These are phyloP conservation scores for Peromyscus aztecus DNA, from an alignment of 2,797 vertebrate genomes.

Conservation along the genomic window DNA sequence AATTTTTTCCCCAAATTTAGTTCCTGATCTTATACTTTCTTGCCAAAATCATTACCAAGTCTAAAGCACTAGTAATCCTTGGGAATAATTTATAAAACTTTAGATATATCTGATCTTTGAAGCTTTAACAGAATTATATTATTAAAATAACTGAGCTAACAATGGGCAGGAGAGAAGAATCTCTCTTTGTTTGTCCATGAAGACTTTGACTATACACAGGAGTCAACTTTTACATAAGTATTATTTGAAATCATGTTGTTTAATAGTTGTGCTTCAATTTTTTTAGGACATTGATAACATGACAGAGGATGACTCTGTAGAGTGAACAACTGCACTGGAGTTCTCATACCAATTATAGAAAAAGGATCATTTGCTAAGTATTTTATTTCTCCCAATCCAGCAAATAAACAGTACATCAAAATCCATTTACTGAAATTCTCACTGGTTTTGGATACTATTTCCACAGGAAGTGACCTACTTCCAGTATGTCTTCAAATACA, in stretches of 20 bases:
- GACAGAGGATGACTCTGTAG: not conserved
- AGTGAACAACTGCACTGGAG: not conserved
- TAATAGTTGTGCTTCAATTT: not conserved
- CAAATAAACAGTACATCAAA: not conserved
- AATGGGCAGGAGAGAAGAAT: not conserved
- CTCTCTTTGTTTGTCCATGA: not conserved
- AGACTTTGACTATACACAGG: not conserved
- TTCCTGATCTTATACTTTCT: not conserved
- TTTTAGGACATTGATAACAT: not conserved
- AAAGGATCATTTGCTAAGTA: not conserved
- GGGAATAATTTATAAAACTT: not conserved
- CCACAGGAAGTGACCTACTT: not conserved
- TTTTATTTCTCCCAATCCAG: not conserved
- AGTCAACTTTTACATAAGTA: not conserved
- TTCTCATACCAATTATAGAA: not conserved
- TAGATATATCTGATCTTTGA: not conserved
- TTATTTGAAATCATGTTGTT: not conserved
- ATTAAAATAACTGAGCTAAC: not conserved
- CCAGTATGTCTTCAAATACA: not conserved
- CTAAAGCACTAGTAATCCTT: not conserved
- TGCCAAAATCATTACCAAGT: not conserved
- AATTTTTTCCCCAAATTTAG: not conserved
- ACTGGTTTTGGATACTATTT: not conserved
- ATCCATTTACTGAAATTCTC: not conserved
- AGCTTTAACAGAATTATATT: not conserved